Evolutionary conservation across 2,888 invertebrate genomes (phyloP), one percentile per base, ranked within the genome.

Genomic region (Eilema griseolum): DNA sequence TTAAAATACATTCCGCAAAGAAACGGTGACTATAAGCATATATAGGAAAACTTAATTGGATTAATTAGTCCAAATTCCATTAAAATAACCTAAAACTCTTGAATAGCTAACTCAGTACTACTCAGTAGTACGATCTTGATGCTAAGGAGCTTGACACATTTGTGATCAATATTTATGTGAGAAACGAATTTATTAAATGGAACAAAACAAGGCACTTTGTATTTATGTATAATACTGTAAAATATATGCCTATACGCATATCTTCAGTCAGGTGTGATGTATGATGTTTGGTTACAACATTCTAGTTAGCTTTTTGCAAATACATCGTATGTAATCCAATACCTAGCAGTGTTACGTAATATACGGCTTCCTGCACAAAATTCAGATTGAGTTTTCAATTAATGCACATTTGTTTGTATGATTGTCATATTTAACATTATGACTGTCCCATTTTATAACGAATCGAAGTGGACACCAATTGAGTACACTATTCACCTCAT

Each of bases 381-480:
- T 67, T 70, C 31, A 31, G 57, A 70, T 70, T 62, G 56, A 28
- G 14, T 63, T 57, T 46, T 66, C 28, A 31, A 11, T 37, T 26
- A 62, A 69, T 59, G 16, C 41, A n/a, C 41, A 61, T 66, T 63
- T 66, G 64, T 66, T 69, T 52, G 41, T 37, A 62, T 69, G 60
- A 8, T 28, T 46, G 64, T 64, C 46, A 33, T 61, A 67, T 77
- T 65, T 61, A 33, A 8, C 33, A 28, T n/a, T n/a, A 57, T 33
- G 31, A 61, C 33, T 73, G 67, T 59, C 60, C 66, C 57, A 70
- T 77, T 74, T 60, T 72, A 61, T 68, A 74, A 69, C 67, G 61
- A 70, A 70, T 71, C 74, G 65, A 70, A 60, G 70, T 71, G 80
- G 78, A 73, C 72, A 78, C 80, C 73, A 80, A 61, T 73, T 74